Conservation (phyloP, 2,113 vertebrate genomes). For the Seriola dumerili region DNA sequence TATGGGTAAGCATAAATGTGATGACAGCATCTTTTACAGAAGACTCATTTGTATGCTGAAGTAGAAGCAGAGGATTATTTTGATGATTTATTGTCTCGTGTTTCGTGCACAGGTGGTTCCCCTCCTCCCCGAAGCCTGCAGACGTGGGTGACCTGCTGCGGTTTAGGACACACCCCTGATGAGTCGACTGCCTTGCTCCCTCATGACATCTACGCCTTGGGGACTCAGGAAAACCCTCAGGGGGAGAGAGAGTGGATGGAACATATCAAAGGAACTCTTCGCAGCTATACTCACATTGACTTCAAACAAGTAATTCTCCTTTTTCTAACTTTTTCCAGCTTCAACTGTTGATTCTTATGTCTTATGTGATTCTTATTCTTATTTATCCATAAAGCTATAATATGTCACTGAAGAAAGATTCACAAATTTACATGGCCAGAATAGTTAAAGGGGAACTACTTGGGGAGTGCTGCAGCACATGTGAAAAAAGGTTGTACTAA, state of each 20-base stretch:
- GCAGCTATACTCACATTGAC: conserved; percentile 85
- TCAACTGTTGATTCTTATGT: neutral
- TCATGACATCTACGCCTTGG: conserved; percentile 90
- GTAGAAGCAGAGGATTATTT: neutral
- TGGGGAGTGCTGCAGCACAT: neutral
- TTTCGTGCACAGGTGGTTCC: conserved; percentile 80
- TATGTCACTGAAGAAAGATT: neutral
- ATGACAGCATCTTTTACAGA: neutral
- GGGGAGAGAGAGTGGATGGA: conserved; percentile 92
- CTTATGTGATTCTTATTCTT: too few species aligned
- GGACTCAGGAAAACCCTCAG: conserved; percentile 92
- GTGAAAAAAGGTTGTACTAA: neutral
- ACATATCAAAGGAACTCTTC: conserved; percentile 85
- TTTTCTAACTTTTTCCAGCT: neutral
- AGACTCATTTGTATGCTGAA: neutral
- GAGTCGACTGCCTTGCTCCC: conserved; percentile 84
- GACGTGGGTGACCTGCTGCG: conserved; percentile 89
- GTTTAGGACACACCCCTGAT: conserved; percentile 86
- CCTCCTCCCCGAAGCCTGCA: conserved; percentile 86
- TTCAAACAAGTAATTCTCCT: conserved; percentile 85
- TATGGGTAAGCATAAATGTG: conserved; percentile 85
- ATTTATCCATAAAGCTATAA: neutral
- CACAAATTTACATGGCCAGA: neutral
- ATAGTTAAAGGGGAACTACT: neutral
- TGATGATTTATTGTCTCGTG: neutral